Evolutionary conservation across 1,140 invertebrate genomes (phyloP), one percentile per base, ranked within the genome.

Genomic region (Mamestra configurata): DNA sequence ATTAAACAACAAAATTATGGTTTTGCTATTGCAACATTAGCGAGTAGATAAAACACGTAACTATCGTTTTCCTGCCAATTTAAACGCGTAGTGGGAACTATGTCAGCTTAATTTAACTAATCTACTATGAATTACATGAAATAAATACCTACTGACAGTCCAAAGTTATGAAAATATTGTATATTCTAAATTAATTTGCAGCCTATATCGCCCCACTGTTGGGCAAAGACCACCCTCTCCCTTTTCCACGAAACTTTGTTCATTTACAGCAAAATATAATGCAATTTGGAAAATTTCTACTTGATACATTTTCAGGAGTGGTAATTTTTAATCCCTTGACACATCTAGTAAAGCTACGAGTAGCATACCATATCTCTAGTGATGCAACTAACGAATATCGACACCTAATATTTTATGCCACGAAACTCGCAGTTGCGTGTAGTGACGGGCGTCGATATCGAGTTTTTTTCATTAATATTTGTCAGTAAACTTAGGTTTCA

Each of bases 381-480:
- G 85, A 87, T 81, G 86, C 82, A 70, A 46, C 49, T 81, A 85
- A 85, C 79, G 53, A 79, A 79, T 85, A 82, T 81, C 77, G 85
- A 85, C 82, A 85, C 77, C 77, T 82, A 81, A 87, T 87, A 87
- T 85, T 84, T 82, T 79, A 68, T 82, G 76, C 57, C 24, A 51
- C 18, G 53, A 53, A 68, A 68, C 49, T 77, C 37, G 27, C 40
- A 59, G 57, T n/a, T 49, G 18, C 57, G 66, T 24, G 37, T 51
- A 49, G 70, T 80, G 76, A 80, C 66, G 59, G 13, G 55, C 53
- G 13, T 24, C 61, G 43, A 22, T 66, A 64, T 40, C 66, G 43
- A 61, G 3, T 68, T 80, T 82, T 82, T 80, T 77, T 75, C 77
- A 82, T 80, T 78, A 80, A 82, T 82, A 81, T 79, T 82, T 82